phyloP scores from a whole-genome alignment of 2,888 invertebrate genomes.

The Diarsia dahlii region DNA sequence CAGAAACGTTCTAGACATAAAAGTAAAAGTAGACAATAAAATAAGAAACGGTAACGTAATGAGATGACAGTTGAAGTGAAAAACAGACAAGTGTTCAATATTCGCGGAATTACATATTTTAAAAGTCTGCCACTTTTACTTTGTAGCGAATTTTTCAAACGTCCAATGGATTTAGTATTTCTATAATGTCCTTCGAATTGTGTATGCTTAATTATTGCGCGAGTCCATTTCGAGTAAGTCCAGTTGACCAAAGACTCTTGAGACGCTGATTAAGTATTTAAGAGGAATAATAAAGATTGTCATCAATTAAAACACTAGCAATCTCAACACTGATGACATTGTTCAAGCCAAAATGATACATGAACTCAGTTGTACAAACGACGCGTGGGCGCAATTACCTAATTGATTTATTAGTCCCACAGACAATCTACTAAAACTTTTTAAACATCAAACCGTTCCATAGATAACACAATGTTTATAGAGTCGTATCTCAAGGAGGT shows the following conservation, averaged over 20 bases:
- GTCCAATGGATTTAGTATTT: background rate
- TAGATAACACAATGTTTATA: constrained; percentile 72
- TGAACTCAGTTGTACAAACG: constrained; percentile 40
- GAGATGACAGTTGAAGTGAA: constrained; percentile 29
- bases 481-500: constrained; percentile 79
- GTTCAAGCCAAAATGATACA: constrained; percentile 30
- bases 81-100: constrained; percentile 6
- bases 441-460: constrained; percentile 44
- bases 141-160: background rate
- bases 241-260: too few relatives aligned
- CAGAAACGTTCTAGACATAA: constrained; percentile 45
- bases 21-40: constrained; percentile 55
- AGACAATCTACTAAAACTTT: constrained; percentile 55
- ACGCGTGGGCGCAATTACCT: constrained; percentile 59
- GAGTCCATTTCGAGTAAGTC: too few relatives aligned
- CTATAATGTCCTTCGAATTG: background rate
- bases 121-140: background rate
- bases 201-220: background rate
- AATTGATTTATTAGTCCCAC: constrained; percentile 62
- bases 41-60: constrained; percentile 40
- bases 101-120: background rate
- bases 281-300: too few relatives aligned
- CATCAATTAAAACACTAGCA: constrained; percentile 19
- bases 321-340: constrained; percentile 45
- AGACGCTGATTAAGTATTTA: too few relatives aligned